These are phyloP conservation scores for Sphaeramia orbicularis DNA, from an alignment of 2,797 vertebrate genomes.

Conservation along the genomic window DNA sequence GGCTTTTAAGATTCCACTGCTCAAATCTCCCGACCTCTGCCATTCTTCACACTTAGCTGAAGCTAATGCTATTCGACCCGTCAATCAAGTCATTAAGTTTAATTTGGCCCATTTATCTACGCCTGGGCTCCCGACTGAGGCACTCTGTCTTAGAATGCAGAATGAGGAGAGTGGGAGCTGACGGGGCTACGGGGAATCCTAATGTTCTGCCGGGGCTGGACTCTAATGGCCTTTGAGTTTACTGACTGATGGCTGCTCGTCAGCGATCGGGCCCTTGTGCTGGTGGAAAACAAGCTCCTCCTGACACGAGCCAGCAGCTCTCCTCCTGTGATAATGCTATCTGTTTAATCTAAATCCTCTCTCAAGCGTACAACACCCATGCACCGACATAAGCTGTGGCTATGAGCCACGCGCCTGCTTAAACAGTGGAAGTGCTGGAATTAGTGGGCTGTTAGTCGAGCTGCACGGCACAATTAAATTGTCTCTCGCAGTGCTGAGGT, in stretches of 20 bases:
- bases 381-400: slow-evolving; percentile 60
- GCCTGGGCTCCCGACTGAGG: slow-evolving; percentile 58
- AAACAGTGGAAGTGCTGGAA: slow-evolving; percentile 68
- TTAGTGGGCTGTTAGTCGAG: slow-evolving; percentile 69
- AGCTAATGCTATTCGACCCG: slow-evolving; percentile 64
- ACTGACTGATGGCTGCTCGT: slow-evolving; percentile 72
- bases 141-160: slow-evolving; percentile 63
- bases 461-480: slow-evolving; percentile 62
- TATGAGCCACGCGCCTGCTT: slow-evolving; percentile 57
- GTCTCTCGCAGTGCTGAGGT: slow-evolving; percentile 46
- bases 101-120: slow-evolving; percentile 79
- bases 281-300: slow-evolving; percentile 20
- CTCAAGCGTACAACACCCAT: slow-evolving; percentile 47
- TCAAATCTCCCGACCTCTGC: slow-evolving; percentile 57
- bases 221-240: slow-evolving; percentile 62
- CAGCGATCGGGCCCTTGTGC: slow-evolving; percentile 26
- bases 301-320: slow-evolving; percentile 11
- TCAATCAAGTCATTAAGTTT: slow-evolving; percentile 82
- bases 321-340: slow-evolving; percentile 72
- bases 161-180: slow-evolving; percentile 49
- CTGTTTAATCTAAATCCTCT: slow-evolving; percentile 80
- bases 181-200: slow-evolving; percentile 19
- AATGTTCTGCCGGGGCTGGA: slow-evolving; percentile 53
- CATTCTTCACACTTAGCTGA: slow-evolving; percentile 61
- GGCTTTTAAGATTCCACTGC: slow-evolving; percentile 46